Evolutionary conservation across 30 jellyfish, hydroid and myxozoan species (phyloP), one percentile per base, ranked within the genome.

Genomic region (Hydractinia echinata): DNA sequence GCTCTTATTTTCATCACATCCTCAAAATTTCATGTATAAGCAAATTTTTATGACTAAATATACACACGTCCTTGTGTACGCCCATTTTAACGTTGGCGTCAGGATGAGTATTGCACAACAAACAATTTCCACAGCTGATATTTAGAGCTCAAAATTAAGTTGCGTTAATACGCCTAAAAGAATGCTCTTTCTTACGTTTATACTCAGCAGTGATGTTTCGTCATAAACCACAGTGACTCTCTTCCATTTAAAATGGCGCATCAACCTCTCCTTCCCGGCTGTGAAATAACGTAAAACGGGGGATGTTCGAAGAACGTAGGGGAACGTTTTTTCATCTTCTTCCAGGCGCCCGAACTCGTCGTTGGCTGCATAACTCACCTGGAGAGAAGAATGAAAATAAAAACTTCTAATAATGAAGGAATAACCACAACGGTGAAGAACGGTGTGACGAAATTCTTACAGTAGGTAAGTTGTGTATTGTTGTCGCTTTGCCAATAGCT

Each of bases 141-240:
- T 30, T 30, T 30, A 30, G 44, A 30, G 44, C 44, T 30, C 2
- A 30, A 30, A 30, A 30, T 30, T 30, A 30, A 30, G 44, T 30
- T 30, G 2, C 44, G 44, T 30, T 30, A 30, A 30, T 30, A 30
- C 44, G 44, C 44, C 44, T 30, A 30, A 30, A 30, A 30, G 44
- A 30, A 30, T 2, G 44, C 44, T 13, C 18, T 13, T 14, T n/a
- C 81, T 71, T 71, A 71, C 81, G 13, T 7, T 51, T 21, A 8
- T 21, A n/a, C n/a, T 21, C 10, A 71, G 52, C n/a, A 58, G 16
- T 71, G 52, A n/a, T 21, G 55, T 71, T 21, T 71, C 56, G 50
- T 71, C 81, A 71, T 71, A 71, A 48, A 71, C 50, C 44, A 71
- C n/a, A 8, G 61, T 4, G 50, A 71, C 81, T 71, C 81, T 39